Conservation (phyloP, 2,888 invertebrate genomes). For the Invenusta paracnida region DNA sequence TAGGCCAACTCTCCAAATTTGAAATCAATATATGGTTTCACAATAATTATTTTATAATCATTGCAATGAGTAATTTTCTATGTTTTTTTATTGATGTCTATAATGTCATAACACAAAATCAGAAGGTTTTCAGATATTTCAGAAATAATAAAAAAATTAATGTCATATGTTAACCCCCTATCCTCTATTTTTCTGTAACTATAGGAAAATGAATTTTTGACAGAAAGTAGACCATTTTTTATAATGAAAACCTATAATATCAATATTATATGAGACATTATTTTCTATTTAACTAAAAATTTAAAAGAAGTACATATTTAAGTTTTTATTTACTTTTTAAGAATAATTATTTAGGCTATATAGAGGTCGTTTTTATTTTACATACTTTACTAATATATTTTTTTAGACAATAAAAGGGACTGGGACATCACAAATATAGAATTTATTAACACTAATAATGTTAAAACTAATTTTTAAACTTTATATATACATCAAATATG, state of each 20-base stretch:
- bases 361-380: neutral
- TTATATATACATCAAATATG: neutral
- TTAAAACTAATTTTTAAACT: neutral
- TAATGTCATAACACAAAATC: neutral
- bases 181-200: neutral
- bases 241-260: neutral
- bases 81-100: neutral
- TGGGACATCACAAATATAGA: neutral
- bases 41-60: too few relatives aligned
- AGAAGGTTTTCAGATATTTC: neutral
- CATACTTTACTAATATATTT: neutral
- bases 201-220: neutral
- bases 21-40: too few relatives aligned
- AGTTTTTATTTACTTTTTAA: neutral
- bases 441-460: neutral
- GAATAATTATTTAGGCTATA: neutral
- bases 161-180: neutral
- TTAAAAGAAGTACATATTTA: neutral
- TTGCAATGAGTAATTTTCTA: neutral
- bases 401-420: neutral
- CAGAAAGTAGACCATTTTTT: neutral
- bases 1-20: too few relatives aligned
- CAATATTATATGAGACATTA: neutral
- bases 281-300: neutral
- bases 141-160: too few relatives aligned